Evolutionary conservation across 2,888 invertebrate genomes (phyloP).

Genomic region (Metacarcinus magister): DNA sequence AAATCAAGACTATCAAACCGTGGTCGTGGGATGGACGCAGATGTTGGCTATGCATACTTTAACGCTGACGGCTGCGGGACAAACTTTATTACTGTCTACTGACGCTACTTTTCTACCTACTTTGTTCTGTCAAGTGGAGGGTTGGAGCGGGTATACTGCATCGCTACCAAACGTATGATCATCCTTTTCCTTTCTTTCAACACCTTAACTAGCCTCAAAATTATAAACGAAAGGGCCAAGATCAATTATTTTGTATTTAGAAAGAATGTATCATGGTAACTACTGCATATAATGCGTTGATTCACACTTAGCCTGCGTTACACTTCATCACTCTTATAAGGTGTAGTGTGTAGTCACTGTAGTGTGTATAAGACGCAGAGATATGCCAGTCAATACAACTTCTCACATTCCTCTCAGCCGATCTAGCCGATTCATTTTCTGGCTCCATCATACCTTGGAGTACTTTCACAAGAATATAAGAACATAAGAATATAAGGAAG

Average conservation of each 20-base stretch:
- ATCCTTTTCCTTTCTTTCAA: neutral
- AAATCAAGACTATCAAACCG: neutral
- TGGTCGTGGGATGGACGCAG: neutral
- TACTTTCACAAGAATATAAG: neutral
- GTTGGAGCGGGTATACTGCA: neutral
- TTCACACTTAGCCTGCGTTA: neutral
- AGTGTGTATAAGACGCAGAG: neutral
- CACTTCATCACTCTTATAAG: neutral
- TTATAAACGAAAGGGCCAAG: neutral
- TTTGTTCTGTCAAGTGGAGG: neutral
- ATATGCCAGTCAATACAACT: neutral
- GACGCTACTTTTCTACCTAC: neutral
- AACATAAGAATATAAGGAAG: too few species aligned
- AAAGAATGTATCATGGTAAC: neutral
- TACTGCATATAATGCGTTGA: neutral
- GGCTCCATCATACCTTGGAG: neutral
- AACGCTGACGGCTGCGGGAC: neutral
- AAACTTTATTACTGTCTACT: neutral
- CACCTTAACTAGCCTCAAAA: neutral
- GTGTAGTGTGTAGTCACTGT: neutral
- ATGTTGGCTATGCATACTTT: neutral
- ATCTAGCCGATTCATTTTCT: neutral
- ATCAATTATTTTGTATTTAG: neutral
- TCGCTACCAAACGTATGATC: slow-evolving; percentile 23
- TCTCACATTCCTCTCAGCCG: neutral